Conservation (phyloP, 92 coral and sea anemone species). For the Phenganax subtilis region DNA sequence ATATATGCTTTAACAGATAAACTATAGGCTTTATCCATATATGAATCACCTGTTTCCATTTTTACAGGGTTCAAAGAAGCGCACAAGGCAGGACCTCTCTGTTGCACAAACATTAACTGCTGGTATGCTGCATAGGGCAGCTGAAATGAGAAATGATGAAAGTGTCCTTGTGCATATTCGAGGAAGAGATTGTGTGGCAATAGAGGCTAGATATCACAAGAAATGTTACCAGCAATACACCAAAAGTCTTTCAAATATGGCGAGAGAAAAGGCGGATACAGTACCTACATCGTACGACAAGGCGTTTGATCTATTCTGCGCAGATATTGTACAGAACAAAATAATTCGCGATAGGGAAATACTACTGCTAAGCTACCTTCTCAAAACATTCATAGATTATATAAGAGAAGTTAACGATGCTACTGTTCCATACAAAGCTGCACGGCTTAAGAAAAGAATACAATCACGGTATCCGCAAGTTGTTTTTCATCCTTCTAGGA, state of each 20-base stretch:
- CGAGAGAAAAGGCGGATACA: neutral
- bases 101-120: neutral
- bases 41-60: neutral
- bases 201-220: conserved; percentile 2
- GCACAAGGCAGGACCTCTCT: neutral
- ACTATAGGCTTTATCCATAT: too few species aligned
- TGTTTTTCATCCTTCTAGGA: neutral
- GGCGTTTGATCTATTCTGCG: neutral
- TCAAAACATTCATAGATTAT: too few species aligned
- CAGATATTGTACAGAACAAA: neutral
- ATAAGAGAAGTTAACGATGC: neutral
- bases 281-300: neutral
- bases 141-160: neutral
- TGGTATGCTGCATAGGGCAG: neutral
- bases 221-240: neutral
- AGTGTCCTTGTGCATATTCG: neutral
- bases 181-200: neutral
- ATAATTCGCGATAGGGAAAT: neutral
- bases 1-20: too few species aligned
- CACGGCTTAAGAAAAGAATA: neutral
- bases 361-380: too few species aligned
- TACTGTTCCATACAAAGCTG: neutral
- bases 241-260: neutral
- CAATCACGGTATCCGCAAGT: neutral
- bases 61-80: neutral